phyloP scores from a whole-genome alignment of 2,888 invertebrate genomes.

The Caenorhabditis imperialis region DNA sequence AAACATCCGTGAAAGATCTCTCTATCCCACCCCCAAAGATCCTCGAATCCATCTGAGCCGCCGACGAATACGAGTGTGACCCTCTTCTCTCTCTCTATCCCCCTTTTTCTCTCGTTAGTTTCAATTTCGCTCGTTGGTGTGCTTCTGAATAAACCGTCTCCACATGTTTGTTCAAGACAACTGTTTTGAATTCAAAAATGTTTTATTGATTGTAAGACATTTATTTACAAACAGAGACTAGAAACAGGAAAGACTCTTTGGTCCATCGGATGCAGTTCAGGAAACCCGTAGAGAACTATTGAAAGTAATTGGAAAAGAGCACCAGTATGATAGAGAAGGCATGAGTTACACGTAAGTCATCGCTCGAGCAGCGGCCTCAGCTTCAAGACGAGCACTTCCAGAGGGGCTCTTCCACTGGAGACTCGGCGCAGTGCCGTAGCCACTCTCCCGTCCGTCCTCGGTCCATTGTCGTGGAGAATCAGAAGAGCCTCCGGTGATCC shows the following conservation, averaged over 20 bases:
- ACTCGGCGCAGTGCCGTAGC: slow-evolving; percentile 67
- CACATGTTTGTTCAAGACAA: slow-evolving; percentile 51
- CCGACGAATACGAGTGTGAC: slow-evolving; percentile 51
- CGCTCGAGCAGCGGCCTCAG: slow-evolving; percentile 48
- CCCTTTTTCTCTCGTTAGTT: slow-evolving; percentile 19
- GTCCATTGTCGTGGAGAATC: slow-evolving; percentile 41
- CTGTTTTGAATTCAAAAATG: slow-evolving; percentile 1
- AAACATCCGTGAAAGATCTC: slow-evolving; percentile 36
- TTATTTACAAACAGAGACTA: slow-evolving; percentile 23
- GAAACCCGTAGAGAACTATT: slow-evolving; percentile 27
- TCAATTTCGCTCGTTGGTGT: slow-evolving; percentile 49
- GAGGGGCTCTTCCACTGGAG: slow-evolving; percentile 66
- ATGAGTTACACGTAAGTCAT: slow-evolving; percentile 62
- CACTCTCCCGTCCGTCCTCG: slow-evolving; percentile 65
- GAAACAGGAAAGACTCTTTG: slow-evolving; percentile 44
- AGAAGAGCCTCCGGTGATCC: slow-evolving; percentile 39
- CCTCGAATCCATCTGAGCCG: slow-evolving; percentile 16
- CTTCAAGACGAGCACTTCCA: slow-evolving; percentile 55
- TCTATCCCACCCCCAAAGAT: background rate
- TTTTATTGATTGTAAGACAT: slow-evolving; percentile 1
- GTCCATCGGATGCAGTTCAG: slow-evolving; percentile 35
- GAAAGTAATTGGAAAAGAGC: slow-evolving; percentile 6
- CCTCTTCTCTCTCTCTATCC: slow-evolving; percentile 14
- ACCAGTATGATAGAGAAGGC: slow-evolving; percentile 8
- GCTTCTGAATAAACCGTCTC: slow-evolving; percentile 53